Conservation (phyloP, 1,140 invertebrate species). For the Gonatopus flavifemur region DNA sequence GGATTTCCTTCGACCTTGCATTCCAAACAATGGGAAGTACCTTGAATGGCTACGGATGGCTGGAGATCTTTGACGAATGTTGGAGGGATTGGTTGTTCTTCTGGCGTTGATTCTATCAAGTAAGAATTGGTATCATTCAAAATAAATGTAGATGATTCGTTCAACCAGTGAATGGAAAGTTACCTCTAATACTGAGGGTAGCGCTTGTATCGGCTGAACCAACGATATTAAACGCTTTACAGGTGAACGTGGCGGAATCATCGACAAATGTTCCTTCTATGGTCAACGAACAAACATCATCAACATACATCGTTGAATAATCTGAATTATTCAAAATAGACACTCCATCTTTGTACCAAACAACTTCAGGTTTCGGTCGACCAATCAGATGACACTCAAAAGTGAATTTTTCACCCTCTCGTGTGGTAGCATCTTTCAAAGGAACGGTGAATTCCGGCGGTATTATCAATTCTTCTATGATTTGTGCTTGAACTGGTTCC, state of each 20-base stretch:
- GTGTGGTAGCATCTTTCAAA: slow-evolving; percentile 70
- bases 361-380: slow-evolving; percentile 62
- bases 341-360: slow-evolving; percentile 74
- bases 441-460: slow-evolving; percentile 65
- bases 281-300: slow-evolving; percentile 65
- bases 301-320: slow-evolving; percentile 63
- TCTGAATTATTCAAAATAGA: slow-evolving; percentile 70
- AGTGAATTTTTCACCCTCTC: slow-evolving; percentile 72
- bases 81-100: slow-evolving; percentile 67
- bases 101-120: slow-evolving; percentile 64
- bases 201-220: slow-evolving; percentile 76
- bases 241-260: slow-evolving; percentile 79
- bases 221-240: slow-evolving; percentile 68
- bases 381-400: slow-evolving; percentile 63
- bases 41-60: slow-evolving; percentile 66
- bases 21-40: slow-evolving; percentile 66
- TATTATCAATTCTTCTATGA: slow-evolving; percentile 27
- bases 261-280: slow-evolving; percentile 83
- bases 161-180: not conserved
- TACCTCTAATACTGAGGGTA: slow-evolving; percentile 74
- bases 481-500: not conserved
- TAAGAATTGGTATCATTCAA: not conserved
- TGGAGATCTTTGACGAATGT: slow-evolving; percentile 67
- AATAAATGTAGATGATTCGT: not conserved
- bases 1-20: slow-evolving; percentile 76